Base-by-base conservation (phyloP, 2,797 vertebrate species). In the Okamejei kenojei region DNA sequence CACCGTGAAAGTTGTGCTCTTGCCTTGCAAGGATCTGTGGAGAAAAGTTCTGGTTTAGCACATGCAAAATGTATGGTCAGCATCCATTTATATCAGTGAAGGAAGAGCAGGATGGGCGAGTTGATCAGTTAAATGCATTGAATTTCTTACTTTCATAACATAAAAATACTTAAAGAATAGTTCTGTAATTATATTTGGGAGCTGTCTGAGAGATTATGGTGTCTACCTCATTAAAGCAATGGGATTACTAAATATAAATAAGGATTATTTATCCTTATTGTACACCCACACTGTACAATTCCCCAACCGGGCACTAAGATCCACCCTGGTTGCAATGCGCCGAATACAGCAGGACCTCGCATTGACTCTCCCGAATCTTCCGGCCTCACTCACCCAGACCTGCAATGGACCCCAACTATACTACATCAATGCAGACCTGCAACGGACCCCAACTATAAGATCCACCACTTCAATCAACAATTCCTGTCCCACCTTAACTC, bases 1-100 rank as follows among this genome's bases (percentile, higher is more conserved):
- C 94, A 61, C 54, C 94, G 93, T 96, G 94, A 94, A 97, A 97
- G 65, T 94, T 94, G 93, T 94, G 93, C 35, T 94, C 79, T 38
- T 95, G 94, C 21, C 95, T 95, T 90, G 96, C 95, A 45, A 97
- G 82, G 90, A 97, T 93, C 97, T 97, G 94, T 93, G 63, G 54
- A 21, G 94, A 94, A 7, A 92, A 76, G 90, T 54, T 92, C 9
- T 74, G 38, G 45, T 92, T 92, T 92, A 92, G 38, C 23, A 76
- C 17, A 21, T 91, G 68, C 10, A 45, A 73, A 91, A 54, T 38
- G 29, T 19, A 71, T 71, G 1, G 15, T 9, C 68, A 65, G n/a
- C 29, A 68, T 90, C 63, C 35, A 35, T 35, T 29, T 65, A 19
- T 23, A 32, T 71, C 88, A 90, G 63, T 35, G 21, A 91, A 21